Evolutionary conservation across 2,113 vertebrate genomes (phyloP), one percentile per base, ranked within the genome.

Genomic region (Agapornis roseicollis): DNA sequence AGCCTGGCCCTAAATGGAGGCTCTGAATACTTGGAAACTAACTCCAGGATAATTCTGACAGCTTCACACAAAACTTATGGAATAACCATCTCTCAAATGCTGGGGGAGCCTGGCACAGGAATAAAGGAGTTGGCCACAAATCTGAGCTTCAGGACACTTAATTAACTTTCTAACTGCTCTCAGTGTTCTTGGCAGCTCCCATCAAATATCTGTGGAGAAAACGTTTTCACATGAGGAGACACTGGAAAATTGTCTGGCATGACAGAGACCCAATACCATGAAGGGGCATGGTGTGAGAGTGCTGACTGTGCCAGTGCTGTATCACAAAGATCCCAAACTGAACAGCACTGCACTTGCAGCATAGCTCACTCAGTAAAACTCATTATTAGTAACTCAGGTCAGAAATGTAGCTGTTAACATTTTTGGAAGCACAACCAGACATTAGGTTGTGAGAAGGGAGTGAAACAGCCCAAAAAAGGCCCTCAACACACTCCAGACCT

Each of bases 161-260:
- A 90, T 89, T 82, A 65, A 50, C 87, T 94, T 95, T 90, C 80
- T 93, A 89, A 92, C 72, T 60, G 74, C 52, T 92, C 78, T 79
- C 50, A 44, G 16, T 17, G 44, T 28, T 88, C 89, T 85, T 86
- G 91, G 77, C 81, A 91, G 80, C 58, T 96, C 71, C 77, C 55
- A 73, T 80, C 64, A 94, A 77, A 74, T 9, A 16, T 39, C 70
- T 49, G 61, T 89, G 64, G 39, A 85, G 76, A 96, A 93, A 88
- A 84, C 2, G 5, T 10, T 80, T 92, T 93, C 42, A 77, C 22
- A n/a, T 41, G 27, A 88, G 33, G 28, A 92, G 64, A 31, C 28
- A 1, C 31, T 66, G 63, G 25, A 91, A 94, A 94, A 79, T 23
- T 65, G 35, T 61, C 64, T 25, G 31, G 69, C 31, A 11, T 10